These are phyloP conservation scores for Stegana nigrithorax DNA, from an alignment of 2,888 invertebrate genomes.

Conservation along the genomic window DNA sequence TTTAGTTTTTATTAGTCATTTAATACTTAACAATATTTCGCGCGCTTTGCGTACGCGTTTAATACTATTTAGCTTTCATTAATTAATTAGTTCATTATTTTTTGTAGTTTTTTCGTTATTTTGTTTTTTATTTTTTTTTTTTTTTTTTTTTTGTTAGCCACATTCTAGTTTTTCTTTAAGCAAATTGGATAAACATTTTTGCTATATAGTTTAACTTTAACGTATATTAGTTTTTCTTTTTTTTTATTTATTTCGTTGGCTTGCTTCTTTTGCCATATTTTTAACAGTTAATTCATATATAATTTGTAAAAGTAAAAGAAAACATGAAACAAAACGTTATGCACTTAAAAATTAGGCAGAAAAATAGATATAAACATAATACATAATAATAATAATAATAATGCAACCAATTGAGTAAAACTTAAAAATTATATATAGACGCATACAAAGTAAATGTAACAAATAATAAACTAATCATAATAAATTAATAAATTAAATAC, in stretches of 20 bases:
- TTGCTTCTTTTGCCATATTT: not conserved
- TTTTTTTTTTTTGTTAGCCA: not conserved
- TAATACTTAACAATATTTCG: slow-evolving; percentile 40
- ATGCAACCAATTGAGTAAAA: slow-evolving; percentile 22
- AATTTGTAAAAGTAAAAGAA: slow-evolving; percentile 17
- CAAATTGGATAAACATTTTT: not conserved
- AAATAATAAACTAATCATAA: slow-evolving; percentile 13
- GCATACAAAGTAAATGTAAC: slow-evolving; percentile 7
- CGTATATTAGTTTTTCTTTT: not conserved
- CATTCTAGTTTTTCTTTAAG: not conserved
- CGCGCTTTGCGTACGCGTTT: slow-evolving; percentile 28
- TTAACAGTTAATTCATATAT: slow-evolving; percentile 8
- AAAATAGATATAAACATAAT: slow-evolving; percentile 19
- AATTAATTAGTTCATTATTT: not conserved
- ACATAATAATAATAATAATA: slow-evolving; percentile 24
- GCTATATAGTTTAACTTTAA: not conserved
- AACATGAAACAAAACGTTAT: slow-evolving; percentile 16
- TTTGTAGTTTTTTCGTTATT: slow-evolving; percentile 1
- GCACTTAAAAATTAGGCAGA: slow-evolving; percentile 8
- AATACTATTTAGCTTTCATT: slow-evolving; percentile 40
- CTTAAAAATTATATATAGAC: slow-evolving; percentile 17
- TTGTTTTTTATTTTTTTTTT: not conserved
- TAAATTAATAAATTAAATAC: slow-evolving; percentile 1
- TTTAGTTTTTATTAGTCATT: slow-evolving; percentile 32
- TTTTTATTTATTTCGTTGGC: no score